Base-by-base conservation (phyloP, 2,113 vertebrate species). In the Pelvicachromis taeniatus region DNA sequence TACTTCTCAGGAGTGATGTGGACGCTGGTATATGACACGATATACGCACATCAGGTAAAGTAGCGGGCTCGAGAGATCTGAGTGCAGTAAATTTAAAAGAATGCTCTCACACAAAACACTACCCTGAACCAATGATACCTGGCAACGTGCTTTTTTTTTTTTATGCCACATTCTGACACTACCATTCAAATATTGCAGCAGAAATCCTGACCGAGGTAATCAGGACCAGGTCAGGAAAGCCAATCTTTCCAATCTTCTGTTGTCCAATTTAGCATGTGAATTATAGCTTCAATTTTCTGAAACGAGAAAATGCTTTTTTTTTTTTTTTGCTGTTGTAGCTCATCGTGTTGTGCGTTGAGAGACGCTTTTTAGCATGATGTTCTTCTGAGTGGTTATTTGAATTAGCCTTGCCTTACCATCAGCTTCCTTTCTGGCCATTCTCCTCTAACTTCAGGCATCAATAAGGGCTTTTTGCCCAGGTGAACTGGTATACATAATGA, bases 31-130 rank as follows among this genome's bases (percentile, higher is more conserved):
- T 99, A 99, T 0, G 98, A 99, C 90, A 99, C 99, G 5, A 98
- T 99, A 88, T 99, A 99, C 14, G 99, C 98, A 10, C 98, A 99
- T 95, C 98, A 99, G 98, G 99, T 99, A 59, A 93, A 84, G 26
- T 2, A 48, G 17, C 10, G n/a, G 7, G 10, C n/a, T 26, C 29
- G 2, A 16, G 26, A 12, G 14, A 38, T n/a, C 53, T 5, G 21
- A 55, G 3, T 56, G 54, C 23, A 26, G 54, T 26, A 56, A 26
- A 56, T 56, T 26, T 13, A 14, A 56, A 29, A 23, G 48, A 19
- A 19, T 7, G 17, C 48, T 19, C 48, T 19, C 16, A 52, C 9
- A 19, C 17, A 52, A 17, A 52, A 52, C 7, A 50, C 48, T 50
- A 50, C 17, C 17, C 17, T 50, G 48, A 50, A 50, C 48, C 17